Base-by-base conservation (phyloP, 2,888 invertebrate genomes). In the Sclerodermus sp. region DNA sequence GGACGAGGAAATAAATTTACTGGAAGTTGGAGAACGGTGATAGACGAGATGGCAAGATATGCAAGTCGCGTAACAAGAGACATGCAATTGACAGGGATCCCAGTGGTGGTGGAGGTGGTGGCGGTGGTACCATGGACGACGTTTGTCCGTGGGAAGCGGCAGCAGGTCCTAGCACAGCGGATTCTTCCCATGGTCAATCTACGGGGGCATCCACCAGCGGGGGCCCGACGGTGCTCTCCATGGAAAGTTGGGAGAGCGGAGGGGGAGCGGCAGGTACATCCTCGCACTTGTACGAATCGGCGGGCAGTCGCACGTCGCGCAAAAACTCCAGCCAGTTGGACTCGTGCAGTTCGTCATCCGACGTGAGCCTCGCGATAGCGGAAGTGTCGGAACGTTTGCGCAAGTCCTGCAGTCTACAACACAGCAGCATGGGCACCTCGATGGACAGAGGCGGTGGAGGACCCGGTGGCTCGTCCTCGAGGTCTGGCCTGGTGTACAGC, bases 331-430 rank as follows among this genome's bases (percentile, higher is more conserved):
- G 83, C 12, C 83, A 83, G 63, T 78, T 88, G 39, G 88, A 88
- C 76, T 88, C 87, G 13, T 87, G 85, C 68, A 86, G 88, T n/a
- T 87, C 88, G 10, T 87, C 87, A 9, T 89, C 89, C 15, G 90
- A 91, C 73, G 84, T 88, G 55, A 87, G 87, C 72, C 80, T 82
- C 40, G 81, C 81, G 39, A 72, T 79, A 18, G 73, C 79, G 53
- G 85, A 83, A 72, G 83, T 82, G 40, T 80, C 81, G 17, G 85
- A 83, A 56, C 80, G 86, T 61, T 80, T 87, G 63, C 82, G 84
- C 62, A 84, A 87, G 53, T 84, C 87, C 34, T 82, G 83, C 67
- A 82, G 82, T 23, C 79, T 89, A 55, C 67, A 66, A 40, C 58
- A 58, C 32, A 64, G 87, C 85, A 75, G 87, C 87, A 38, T 45